Conservation (phyloP, 2,888 invertebrate genomes). For the Sympetrum striolatum region DNA sequence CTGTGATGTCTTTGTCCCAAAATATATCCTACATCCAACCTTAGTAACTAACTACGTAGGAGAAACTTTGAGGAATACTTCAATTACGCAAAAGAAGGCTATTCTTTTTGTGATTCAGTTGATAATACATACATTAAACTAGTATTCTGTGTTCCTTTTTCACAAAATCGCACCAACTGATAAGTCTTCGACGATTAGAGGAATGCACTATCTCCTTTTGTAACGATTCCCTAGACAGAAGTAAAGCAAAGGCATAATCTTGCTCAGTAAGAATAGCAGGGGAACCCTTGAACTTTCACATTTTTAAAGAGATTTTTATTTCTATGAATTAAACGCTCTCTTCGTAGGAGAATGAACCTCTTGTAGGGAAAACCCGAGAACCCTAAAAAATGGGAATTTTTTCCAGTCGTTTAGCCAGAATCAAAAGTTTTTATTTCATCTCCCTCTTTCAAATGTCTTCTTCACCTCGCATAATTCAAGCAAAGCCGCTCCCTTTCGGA, state of each 20-base stretch:
- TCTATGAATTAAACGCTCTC: neutral
- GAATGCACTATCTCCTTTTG: neutral
- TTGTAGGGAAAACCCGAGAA: slow-evolving; percentile 6
- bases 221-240: neutral
- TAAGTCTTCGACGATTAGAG: no score
- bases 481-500: neutral
- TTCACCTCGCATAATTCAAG: neutral
- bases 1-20: no score
- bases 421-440: neutral
- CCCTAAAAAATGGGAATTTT: neutral
- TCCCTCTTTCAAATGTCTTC: neutral
- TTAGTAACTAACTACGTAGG: no score
- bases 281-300: neutral
- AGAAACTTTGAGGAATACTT: no score
- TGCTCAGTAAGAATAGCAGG: neutral
- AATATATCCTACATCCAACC: no score
- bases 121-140: no score
- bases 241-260: neutral
- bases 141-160: no score
- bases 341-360: neutral
- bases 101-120: no score
- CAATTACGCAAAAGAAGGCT: no score
- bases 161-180: no score
- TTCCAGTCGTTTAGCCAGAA: slow-evolving; percentile 15
- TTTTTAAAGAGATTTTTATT: neutral